Evolutionary conservation across 2,113 vertebrate species (phyloP), one percentile per base, ranked within the genome.

Genomic region (Grammomys surdaster): DNA sequence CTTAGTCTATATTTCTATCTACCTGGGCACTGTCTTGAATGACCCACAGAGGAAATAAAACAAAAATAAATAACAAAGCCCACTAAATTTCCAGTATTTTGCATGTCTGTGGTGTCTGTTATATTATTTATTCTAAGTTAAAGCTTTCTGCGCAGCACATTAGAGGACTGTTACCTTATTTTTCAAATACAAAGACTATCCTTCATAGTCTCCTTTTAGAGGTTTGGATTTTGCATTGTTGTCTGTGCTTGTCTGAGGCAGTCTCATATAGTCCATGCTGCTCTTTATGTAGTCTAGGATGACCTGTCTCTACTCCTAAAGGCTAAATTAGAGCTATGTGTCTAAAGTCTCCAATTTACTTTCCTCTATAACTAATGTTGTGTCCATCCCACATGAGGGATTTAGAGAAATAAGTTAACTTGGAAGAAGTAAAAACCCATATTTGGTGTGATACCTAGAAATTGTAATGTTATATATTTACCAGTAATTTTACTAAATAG

Each of bases 111-210:
- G 81, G 7, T 69, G 46, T 81, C 36, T 84, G 31, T 36, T 43
- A 67, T 54, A 58, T 58, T 75, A 89, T 20, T 40, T 36, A 70
- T 40, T 92, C 75, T 82, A 95, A 90, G 58, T 40, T 90, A 14
- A 85, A 88, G 51, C 4, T 72, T 93, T 91, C 89, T 91, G 58
- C n/a, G n/a, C 28, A 77, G 81, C 70, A 90, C 76, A 92, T 20
- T 75, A 65, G 58, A 96, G 73, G n/a, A 86, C 26, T 12, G 78
- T 22, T 31, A 93, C 48, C 24, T 10, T 93, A 75, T 75, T 95
- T 94, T 96, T 94, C 48, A 92, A 93, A 89, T 76, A 87, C 7
- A 92, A 26, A 90, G 86, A 70, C 54, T 95, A 93, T 51, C 89
- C 8, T 67, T 51, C 51, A 90, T 92, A 86, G 80, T 93, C 51